Evolutionary conservation across 2,797 vertebrate genomes (phyloP).

Genomic region (Carapus acus): DNA sequence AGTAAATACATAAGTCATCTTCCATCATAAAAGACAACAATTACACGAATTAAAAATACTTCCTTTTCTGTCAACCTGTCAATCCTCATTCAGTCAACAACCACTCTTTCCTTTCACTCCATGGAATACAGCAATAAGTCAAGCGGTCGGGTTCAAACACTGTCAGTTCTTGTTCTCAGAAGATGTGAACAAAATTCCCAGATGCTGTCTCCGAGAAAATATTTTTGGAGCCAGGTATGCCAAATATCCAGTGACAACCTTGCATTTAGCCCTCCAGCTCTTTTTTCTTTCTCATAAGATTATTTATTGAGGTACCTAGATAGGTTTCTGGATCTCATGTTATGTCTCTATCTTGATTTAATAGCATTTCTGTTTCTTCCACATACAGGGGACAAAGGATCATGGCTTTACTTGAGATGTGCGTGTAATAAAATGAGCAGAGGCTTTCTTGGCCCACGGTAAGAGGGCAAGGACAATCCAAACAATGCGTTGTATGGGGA

Average conservation of each 20-base stretch:
- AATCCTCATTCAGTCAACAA: conserved; percentile 22
- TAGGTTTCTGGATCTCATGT: conserved; percentile 9
- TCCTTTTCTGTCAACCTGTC: neutral
- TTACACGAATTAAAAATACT: conserved; percentile 40
- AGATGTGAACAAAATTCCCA: neutral
- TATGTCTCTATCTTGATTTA: too few species aligned
- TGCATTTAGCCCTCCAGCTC: conserved; percentile 13
- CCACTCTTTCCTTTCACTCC: neutral
- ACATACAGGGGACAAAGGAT: conserved; percentile 20
- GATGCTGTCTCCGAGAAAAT: neutral
- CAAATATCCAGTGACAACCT: neutral
- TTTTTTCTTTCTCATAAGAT: neutral
- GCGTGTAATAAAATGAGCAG: conserved; percentile 44
- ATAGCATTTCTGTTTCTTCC: conserved; percentile 15
- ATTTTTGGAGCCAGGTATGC: neutral
- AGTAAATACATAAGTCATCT: too few species aligned
- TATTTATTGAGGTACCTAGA: neutral
- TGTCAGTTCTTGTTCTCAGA: conserved; percentile 7
- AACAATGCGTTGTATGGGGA: too few species aligned
- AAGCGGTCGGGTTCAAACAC: conserved; percentile 5
- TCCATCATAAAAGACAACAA: neutral
- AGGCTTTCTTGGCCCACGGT: conserved; percentile 28
- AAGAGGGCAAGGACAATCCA: conserved; percentile 41
- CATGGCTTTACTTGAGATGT: conserved; percentile 21
- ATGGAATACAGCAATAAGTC: conserved; percentile 15